Evolutionary conservation across 2,888 invertebrate genomes (phyloP).

Genomic region (Ichneumon xanthorius): DNA sequence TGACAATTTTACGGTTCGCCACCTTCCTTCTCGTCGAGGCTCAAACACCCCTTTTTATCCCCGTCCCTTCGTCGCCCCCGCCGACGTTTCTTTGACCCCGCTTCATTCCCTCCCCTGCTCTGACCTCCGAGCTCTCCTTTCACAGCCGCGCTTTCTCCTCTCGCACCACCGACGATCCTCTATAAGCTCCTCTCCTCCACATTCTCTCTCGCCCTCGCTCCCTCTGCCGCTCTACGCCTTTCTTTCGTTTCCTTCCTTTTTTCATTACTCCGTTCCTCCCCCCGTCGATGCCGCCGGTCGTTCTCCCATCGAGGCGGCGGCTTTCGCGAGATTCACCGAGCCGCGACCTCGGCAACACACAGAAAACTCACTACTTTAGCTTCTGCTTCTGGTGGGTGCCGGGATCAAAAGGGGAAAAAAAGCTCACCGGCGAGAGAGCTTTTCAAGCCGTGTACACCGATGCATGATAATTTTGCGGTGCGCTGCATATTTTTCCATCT

Average conservation of each 20-base stretch:
- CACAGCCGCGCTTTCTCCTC: constrained; percentile 37
- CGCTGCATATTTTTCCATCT: constrained; percentile 44
- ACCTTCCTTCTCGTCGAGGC: constrained; percentile 55
- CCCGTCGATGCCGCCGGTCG: constrained; percentile 44
- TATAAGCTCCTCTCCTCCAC: neutral
- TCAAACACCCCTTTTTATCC: constrained; percentile 47
- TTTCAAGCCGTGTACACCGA: constrained; percentile 66
- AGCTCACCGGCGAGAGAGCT: constrained; percentile 62
- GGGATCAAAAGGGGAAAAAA: constrained; percentile 67
- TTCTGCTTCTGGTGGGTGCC: constrained; percentile 40
- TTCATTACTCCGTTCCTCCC: constrained; percentile 53
- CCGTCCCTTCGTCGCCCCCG: constrained; percentile 44
- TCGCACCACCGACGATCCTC: constrained; percentile 40
- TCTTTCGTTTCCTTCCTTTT: constrained; percentile 56
- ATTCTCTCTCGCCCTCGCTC: constrained; percentile 37
- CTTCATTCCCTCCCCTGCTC: constrained; percentile 18
- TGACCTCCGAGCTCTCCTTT: constrained; percentile 41
- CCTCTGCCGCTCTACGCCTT: constrained; percentile 45
- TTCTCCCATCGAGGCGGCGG: constrained; percentile 47
- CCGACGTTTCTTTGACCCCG: constrained; percentile 55
- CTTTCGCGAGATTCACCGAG: constrained; percentile 59
- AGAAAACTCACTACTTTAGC: constrained; percentile 62
- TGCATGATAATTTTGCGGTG: constrained; percentile 67
- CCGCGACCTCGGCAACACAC: constrained; percentile 48
- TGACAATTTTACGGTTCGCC: constrained; percentile 70